A percentile compares a stretch with the other conserved stretches of the same genome.
Evolutionary conservation across 2,113 vertebrate species (phyloP).

Genomic region (Gymnorhina tibicen): DNA sequence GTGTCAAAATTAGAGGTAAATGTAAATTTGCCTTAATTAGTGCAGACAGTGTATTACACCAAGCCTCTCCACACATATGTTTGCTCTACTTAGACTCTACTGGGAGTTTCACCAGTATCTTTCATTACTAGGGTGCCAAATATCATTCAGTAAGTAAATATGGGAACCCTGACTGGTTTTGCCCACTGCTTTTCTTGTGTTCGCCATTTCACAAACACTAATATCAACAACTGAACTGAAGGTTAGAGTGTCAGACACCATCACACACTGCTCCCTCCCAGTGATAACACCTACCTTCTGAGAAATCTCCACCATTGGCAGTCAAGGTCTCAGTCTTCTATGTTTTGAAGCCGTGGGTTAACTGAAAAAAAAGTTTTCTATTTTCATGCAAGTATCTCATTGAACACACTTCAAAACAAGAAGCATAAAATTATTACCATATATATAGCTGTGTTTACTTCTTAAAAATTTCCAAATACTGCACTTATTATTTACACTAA

Average conservation of each 20-base stretch:
- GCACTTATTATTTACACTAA: not conserved
- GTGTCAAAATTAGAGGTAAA: not conserved
- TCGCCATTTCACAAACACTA: not conserved
- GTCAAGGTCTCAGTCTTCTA: not conserved
- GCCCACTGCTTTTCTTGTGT: not conserved
- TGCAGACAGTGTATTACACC: not conserved
- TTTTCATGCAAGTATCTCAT: not conserved
- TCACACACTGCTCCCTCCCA: not conserved
- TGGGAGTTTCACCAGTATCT: accelerated
- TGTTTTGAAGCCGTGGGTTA: not conserved
- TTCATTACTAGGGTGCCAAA: not conserved
- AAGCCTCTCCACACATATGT: not conserved
- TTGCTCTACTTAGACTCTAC: not conserved
- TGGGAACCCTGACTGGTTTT: not conserved
- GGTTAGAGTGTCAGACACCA: not conserved
- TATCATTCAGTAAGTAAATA: not conserved
- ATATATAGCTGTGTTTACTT: not conserved
- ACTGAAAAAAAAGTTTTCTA: not conserved
- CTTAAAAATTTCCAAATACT: not conserved
- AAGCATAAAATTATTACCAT: not conserved
- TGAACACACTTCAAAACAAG: not conserved
- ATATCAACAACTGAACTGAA: not conserved
- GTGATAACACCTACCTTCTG: not conserved
- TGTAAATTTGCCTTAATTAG: not conserved
- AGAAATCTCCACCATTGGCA: not conserved